Evolutionary conservation across 92 coral and sea anemone genomes (phyloP), one percentile per base, ranked within the genome.

Genomic region (Siderastrea siderea): DNA sequence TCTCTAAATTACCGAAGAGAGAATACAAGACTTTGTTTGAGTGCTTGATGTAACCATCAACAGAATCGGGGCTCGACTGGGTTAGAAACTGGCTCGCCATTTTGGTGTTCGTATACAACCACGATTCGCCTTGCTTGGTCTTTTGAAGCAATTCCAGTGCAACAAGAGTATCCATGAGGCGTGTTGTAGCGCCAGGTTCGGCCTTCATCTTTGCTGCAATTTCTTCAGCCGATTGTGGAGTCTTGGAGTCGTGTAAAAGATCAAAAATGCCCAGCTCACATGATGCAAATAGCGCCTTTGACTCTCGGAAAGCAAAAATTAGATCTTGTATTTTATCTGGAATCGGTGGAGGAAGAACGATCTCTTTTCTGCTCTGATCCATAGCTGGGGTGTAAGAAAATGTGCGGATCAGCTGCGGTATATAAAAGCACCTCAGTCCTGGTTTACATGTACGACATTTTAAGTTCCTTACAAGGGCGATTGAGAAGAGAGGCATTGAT

Each of bases 181-280:
- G 59, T 49, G 90, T 43, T 43, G 91, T 92, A 59, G 95, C 95
- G 46, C 90, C 95, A 3, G 64, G 53, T 70, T 92, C 75, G 8
- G 93, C 75, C 5, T 68, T 75, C n/a, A 92, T 76, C 49, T 84
- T 53, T 59, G 91, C 67, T 12, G 93, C 70, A 2, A 92, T 49
- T 10, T 51, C 81, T 44, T 74, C 53, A 44, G 89, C 88, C 13
- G 94, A 88, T 16, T 46, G 82, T 71, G 92, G 86, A 46, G 38
- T 62, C n/a, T 62, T 63, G 68, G 88, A 71, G 5, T 48, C 68
- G 68, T 87, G 58, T 43, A 88, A 91, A 65, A 64, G 57, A 47
- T 92, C 94, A 65, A 92, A 92, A 38, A 92, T 84, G 15, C 92
- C 94, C 54, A 92, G 75, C 59, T 92, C 92, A 84, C 92, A 88